Evolutionary conservation across 2,797 vertebrate species (phyloP), one percentile per base, ranked within the genome.

Genomic region (Coranthus polyacanthus): DNA sequence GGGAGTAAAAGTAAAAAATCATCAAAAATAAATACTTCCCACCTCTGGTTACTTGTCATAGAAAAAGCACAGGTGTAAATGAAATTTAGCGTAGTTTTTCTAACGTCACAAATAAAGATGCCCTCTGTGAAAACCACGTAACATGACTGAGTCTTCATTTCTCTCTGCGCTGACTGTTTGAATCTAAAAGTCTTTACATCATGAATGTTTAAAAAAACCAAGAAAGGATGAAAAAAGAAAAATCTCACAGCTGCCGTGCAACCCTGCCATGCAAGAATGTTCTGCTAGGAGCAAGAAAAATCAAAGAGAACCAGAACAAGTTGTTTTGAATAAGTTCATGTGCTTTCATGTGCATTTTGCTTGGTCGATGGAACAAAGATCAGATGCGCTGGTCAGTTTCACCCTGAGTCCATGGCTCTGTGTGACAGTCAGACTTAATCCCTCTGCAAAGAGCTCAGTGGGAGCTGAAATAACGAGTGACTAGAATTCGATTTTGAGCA

Each of bases 401-500:
- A 36, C 68, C 65, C 54, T n/a, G 52, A 42, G 64, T 72, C 62
- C 32, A 57, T 7, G 29, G 63, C 22, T 75, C 67, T 59, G 64
- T 78, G 65, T 75, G 83, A 84, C 86, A 78, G 85, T 85, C 84
- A 69, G 17, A 77, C 52, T 64, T 79, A 73, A 83, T 88, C 73
- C 72, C 43, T 72, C 6, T 0, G 65, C 78, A 72, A 62, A 85
- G 67, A 79, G 54, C 79, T 72, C 44, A 15, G 69, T 64, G 75
- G 76, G 75, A 78, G 81, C 78, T 57, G 42, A 82, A 88, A 86
- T 84, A 89, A 89, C 72, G 76, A 92, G 74, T 85, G 84, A 89
- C 81, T 68, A 71, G 78, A 87, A 86, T 89, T 78, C 49, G 86
- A 88, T 89, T 92, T 89, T 87, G 75, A 21, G n/a, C 82, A 88